phyloP scores from a whole-genome alignment of 1,140 invertebrate genomes.

The Dendrolimus kikuchii region DNA sequence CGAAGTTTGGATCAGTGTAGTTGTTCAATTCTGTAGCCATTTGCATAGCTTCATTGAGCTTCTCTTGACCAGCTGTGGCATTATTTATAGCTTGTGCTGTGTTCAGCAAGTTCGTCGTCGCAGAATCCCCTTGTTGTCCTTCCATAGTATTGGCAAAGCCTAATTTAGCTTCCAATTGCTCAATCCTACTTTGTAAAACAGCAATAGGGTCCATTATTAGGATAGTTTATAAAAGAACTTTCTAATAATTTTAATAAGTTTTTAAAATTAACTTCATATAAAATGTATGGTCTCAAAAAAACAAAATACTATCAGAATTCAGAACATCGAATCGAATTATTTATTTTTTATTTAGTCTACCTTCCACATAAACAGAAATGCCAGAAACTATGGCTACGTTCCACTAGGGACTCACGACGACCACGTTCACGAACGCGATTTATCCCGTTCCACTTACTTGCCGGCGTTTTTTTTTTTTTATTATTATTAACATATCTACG shows the following conservation, averaged over 20 bases:
- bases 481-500: too few relatives aligned
- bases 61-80: conserved; percentile 60
- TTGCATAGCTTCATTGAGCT: conserved; percentile 50
- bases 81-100: conserved; percentile 57
- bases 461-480: too few relatives aligned
- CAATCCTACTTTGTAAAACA: conserved; percentile 64
- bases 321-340: background rate
- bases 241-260: conserved; percentile 2
- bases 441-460: too few relatives aligned
- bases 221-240: background rate
- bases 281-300: conserved; percentile 2
- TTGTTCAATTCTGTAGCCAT: conserved; percentile 65
- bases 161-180: conserved; percentile 67
- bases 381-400: too few relatives aligned
- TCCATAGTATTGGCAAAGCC: conserved; percentile 43
- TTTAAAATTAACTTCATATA: conserved; percentile 6
- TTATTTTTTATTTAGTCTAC: too few relatives aligned
- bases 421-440: too few relatives aligned
- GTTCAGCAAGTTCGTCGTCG: conserved; percentile 54
- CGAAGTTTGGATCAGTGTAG: conserved; percentile 65
- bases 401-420: too few relatives aligned
- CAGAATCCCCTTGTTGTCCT: conserved; percentile 54
- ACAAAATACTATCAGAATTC: background rate
- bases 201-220: conserved; percentile 62
- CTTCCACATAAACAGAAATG: too few relatives aligned